Percentiles rank a stretch among this genome's conserved stretches.
Evolutionary conservation across 2,113 vertebrate species (phyloP).

Genomic region (Mionectes macconnelli): DNA sequence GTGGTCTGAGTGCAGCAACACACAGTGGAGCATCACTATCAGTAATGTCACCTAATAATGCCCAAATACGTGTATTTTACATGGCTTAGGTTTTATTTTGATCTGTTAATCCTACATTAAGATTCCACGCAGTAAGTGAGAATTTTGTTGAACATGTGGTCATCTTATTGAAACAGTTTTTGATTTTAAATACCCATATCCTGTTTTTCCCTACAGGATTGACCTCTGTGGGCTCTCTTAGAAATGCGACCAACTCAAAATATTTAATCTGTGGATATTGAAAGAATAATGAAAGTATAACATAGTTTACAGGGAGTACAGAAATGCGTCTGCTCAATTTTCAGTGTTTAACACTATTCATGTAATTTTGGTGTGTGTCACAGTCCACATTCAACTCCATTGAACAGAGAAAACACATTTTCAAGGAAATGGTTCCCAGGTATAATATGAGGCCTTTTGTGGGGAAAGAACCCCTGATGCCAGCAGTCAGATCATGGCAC

Average conservation of each 20-base stretch:
- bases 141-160: constrained; percentile 8
- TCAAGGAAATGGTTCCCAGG: background rate
- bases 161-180: background rate
- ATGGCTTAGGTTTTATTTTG: constrained; percentile 41
- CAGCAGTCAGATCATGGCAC: background rate
- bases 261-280: constrained; percentile 11
- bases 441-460: background rate
- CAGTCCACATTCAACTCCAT: background rate
- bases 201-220: constrained; percentile 27
- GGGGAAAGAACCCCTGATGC: background rate
- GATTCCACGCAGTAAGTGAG: constrained; percentile 24
- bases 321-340: background rate
- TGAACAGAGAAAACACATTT: background rate
- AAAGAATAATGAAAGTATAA: background rate
- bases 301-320: background rate
- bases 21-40: fast-evolving
- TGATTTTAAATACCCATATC: background rate
- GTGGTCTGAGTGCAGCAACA: background rate
- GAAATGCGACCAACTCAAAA: constrained; percentile 38
- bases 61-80: background rate
- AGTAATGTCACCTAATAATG: background rate
- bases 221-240: constrained; percentile 1
- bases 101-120: constrained; percentile 23
- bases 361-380: background rate
- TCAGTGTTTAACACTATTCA: background rate